Evolutionary conservation across 2,888 invertebrate species (phyloP), one percentile per base, ranked within the genome.

Genomic region (Stictocephala bisonia): DNA sequence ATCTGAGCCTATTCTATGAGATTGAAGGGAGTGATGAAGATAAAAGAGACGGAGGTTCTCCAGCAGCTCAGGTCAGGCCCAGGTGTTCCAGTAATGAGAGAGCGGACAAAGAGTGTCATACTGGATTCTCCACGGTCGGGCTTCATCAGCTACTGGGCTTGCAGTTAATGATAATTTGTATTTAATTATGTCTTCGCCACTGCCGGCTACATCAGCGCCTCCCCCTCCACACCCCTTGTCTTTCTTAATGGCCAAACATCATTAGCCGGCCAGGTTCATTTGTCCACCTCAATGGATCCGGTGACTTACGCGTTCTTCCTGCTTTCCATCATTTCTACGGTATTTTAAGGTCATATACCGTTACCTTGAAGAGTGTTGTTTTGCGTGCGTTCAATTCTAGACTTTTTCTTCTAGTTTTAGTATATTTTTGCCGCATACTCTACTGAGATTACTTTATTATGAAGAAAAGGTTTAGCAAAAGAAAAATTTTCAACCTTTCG

Each of bases 141-240:
- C 70, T 26, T 56, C 70, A 71, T 58, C 70, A 58, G 70, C 70
- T 71, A 71, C 70, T n/a, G 70, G 70, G 41, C 58, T 71, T 71
- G 29, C 50, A 18, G 27, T 71, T 71, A 71, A 71, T 71, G 70
- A 71, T 71, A 71, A 71, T 71, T 58, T 58, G 27, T 71, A 71
- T 71, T 71, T 71, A 71, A 71, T 71, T 71, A 71, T 71, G 58
- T 35, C 70, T 71, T 64, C 44, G 64, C 41, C 64, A 64, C 64
- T 44, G 27, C 64, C 27, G 64, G 40, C 22, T 44, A 64, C 64
- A 64, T 64, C 64, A 64, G 44, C 64, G 64, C 44, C 35, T n/a
- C n/a, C n/a, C 22, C 15, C 3, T 29, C 18, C 58, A 20, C 51
- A 3, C 26, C 24, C n/a, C n/a, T 29, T 24, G 29, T 18, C 51